phyloP scores from a whole-genome alignment of 2,797 vertebrate species.

The Orientallactaga sibirica region DNA sequence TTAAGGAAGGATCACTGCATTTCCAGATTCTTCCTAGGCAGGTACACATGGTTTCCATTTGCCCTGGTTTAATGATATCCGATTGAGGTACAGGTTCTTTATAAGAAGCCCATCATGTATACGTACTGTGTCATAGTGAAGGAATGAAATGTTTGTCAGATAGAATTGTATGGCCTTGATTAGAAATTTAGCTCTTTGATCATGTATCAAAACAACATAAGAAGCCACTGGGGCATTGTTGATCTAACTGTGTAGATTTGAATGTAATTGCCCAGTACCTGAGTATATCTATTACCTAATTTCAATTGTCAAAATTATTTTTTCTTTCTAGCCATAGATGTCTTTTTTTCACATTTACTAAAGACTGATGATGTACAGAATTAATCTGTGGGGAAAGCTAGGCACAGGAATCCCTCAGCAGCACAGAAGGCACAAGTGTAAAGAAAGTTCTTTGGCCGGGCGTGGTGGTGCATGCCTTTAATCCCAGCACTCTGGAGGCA shows the following conservation, averaged over 20 bases:
- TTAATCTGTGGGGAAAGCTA: background rate
- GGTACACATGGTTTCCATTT: no score
- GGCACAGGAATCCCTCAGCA: background rate
- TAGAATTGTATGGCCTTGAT: background rate
- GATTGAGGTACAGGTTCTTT: background rate
- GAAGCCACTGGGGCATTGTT: background rate
- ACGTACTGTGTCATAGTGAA: background rate
- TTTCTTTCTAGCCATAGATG: conserved; percentile 2
- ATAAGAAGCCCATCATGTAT: background rate
- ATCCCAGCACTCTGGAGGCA: no score
- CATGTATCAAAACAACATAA: background rate
- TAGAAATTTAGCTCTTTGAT: conserved; percentile 19
- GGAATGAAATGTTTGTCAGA: background rate
- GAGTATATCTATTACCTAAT: background rate
- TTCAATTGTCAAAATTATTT: conserved; percentile 8
- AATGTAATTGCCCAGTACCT: background rate
- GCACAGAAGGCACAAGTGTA: background rate
- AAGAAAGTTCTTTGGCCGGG: background rate
- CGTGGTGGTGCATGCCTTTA: no score
- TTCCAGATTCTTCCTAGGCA: conserved; percentile 16
- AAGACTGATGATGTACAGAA: background rate
- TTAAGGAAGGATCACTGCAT: background rate
- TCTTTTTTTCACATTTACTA: background rate
- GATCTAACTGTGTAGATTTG: conserved; percentile 30
- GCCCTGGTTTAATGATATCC: background rate